phyloP scores from a whole-genome alignment of 1,140 invertebrate genomes.

The Mya arenaria region DNA sequence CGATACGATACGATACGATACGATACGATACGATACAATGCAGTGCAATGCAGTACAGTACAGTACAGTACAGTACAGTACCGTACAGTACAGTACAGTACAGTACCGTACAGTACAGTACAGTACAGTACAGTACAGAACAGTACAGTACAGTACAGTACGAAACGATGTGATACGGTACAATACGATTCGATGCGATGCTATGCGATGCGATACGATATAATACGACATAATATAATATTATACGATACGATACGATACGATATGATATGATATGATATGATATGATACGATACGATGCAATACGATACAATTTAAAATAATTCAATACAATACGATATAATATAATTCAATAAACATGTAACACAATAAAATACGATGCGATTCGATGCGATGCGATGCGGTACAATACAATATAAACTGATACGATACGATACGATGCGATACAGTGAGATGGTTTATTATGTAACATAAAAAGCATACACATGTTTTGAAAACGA shows the following conservation, averaged over 20 bases:
- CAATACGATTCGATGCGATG: constrained; percentile 8
- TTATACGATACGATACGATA: constrained; percentile 11
- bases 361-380: background rate
- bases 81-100: background rate
- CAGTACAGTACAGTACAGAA: constrained; percentile 27
- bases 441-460: background rate
- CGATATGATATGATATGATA: constrained; percentile 17
- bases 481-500: too few species aligned
- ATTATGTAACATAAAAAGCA: too few species aligned
- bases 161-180: constrained; percentile 1
- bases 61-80: too few species aligned
- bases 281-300: background rate
- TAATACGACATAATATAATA: constrained; percentile 3
- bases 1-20: constrained; percentile 8
- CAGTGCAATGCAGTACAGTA: constrained; percentile 12
- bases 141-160: constrained; percentile 23
- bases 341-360: constrained; percentile 3
- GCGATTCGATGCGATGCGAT: background rate
- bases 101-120: constrained; percentile 3
- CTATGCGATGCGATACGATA: background rate
- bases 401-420: background rate
- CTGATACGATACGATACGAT: background rate
- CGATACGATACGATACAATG: constrained; percentile 2
- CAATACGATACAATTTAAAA: constrained; percentile 26
- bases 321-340: constrained; percentile 22